Percentiles rank a stretch among this genome's conserved stretches.
Conservation (phyloP, 2,888 invertebrate genomes). For the Alentia gelatinosa region DNA sequence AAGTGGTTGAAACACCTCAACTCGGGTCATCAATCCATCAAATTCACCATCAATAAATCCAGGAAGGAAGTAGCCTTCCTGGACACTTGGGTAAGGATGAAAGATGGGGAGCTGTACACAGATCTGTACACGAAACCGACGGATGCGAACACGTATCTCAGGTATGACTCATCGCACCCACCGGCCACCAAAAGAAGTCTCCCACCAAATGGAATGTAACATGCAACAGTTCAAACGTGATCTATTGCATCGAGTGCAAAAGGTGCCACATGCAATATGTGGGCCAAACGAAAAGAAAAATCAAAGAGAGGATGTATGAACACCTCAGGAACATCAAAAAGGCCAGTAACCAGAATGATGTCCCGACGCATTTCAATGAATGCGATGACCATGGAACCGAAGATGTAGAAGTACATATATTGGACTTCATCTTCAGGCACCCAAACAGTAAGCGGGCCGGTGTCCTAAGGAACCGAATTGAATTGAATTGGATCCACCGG, state of each 20-base stretch:
- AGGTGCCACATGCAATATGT: neutral
- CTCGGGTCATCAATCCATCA: too few relatives aligned
- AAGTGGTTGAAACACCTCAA: too few relatives aligned
- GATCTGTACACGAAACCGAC: neutral
- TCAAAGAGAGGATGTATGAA: neutral
- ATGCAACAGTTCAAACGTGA: neutral
- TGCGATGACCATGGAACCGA: neutral
- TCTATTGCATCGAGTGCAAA: neutral
- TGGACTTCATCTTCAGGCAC: neutral
- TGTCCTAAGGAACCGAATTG: neutral
- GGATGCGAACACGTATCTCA: neutral
- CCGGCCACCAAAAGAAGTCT: neutral
- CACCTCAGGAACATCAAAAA: neutral
- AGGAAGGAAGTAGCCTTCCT: too few relatives aligned
- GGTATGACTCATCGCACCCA: neutral
- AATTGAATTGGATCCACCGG: neutral
- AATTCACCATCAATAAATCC: too few relatives aligned
- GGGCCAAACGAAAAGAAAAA: neutral
- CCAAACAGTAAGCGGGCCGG: neutral
- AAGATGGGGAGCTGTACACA: neutral
- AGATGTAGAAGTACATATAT: neutral
- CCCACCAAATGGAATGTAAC: neutral
- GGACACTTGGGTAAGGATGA: too few relatives aligned
- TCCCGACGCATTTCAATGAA: too few relatives aligned
- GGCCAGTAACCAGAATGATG: neutral